Conservation (phyloP, 2,113 vertebrate genomes). For the Tupaia chinensis region DNA sequence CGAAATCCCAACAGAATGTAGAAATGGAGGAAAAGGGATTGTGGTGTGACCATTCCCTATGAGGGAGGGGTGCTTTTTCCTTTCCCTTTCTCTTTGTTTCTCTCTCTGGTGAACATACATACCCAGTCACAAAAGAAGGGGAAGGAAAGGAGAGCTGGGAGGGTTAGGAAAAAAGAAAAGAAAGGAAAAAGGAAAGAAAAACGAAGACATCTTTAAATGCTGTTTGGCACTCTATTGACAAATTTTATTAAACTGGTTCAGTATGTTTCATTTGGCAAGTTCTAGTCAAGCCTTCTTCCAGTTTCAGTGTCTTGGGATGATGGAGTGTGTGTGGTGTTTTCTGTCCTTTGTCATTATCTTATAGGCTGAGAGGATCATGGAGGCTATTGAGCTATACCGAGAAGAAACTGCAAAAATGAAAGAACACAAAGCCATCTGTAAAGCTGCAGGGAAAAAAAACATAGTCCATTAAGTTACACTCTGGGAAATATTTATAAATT, state of each 20-base stretch:
- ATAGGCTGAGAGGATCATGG: slow-evolving; percentile 97
- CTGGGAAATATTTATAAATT: neutral
- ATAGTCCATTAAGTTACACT: no score
- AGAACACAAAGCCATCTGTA: slow-evolving; percentile 92
- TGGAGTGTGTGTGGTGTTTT: neutral
- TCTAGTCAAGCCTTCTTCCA: neutral
- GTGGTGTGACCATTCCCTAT: no score
- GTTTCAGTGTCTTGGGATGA: neutral
- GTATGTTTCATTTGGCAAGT: neutral
- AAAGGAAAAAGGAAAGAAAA: neutral
- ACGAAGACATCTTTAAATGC: neutral
- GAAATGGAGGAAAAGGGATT: no score
- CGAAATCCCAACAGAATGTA: no score
- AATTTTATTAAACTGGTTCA: slow-evolving; percentile 64
- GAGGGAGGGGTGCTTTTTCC: no score
- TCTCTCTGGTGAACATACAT: no score
- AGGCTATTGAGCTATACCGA: slow-evolving; percentile 94
- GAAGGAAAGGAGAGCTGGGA: no score
- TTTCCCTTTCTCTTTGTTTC: no score
- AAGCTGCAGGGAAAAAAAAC: slow-evolving; percentile 89
- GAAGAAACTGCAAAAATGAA: slow-evolving; percentile 93
- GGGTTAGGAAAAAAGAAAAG: no score
- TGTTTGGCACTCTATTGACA: neutral
- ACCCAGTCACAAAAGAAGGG: no score
- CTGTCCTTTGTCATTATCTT: neutral